These are phyloP conservation scores for Popillia japonica DNA, from an alignment of 1,140 invertebrate genomes.

Conservation along the genomic window DNA sequence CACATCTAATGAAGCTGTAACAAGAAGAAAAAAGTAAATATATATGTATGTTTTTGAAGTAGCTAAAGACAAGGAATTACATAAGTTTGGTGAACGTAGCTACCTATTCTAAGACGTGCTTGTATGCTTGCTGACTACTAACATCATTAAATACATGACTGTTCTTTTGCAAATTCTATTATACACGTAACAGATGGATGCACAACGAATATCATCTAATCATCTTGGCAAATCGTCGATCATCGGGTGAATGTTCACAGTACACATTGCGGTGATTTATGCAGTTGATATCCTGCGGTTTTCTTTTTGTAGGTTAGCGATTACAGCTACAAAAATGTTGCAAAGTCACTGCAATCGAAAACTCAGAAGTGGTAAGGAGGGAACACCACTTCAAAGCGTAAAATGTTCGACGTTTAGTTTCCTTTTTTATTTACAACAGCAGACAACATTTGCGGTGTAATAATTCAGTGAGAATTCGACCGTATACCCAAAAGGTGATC, in stretches of 20 bases:
- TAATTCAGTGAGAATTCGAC: background rate
- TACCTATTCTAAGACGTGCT: too few relatives aligned
- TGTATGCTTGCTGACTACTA: background rate
- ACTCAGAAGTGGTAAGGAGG: background rate
- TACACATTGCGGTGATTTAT: background rate
- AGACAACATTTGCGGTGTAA: background rate
- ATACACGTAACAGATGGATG: background rate
- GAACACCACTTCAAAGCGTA: background rate
- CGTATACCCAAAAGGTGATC: background rate
- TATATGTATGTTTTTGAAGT: too few relatives aligned
- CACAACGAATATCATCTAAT: constrained; percentile 7
- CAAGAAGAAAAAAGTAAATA: too few relatives aligned
- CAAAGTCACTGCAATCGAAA: background rate
- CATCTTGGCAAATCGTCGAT: background rate
- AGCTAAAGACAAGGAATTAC: background rate
- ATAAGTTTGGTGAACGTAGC: too few relatives aligned
- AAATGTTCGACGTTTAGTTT: background rate
- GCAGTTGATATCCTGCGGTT: background rate
- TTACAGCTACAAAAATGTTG: background rate
- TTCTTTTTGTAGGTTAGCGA: background rate
- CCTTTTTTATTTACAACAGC: background rate
- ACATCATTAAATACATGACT: background rate
- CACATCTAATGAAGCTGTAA: too few relatives aligned
- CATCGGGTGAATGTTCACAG: background rate
- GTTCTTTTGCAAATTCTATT: background rate